A percentile compares a stretch with the other conserved stretches of the same genome.
Conservation (phyloP, 2,797 vertebrate species). For the Protonibea diacanthus region DNA sequence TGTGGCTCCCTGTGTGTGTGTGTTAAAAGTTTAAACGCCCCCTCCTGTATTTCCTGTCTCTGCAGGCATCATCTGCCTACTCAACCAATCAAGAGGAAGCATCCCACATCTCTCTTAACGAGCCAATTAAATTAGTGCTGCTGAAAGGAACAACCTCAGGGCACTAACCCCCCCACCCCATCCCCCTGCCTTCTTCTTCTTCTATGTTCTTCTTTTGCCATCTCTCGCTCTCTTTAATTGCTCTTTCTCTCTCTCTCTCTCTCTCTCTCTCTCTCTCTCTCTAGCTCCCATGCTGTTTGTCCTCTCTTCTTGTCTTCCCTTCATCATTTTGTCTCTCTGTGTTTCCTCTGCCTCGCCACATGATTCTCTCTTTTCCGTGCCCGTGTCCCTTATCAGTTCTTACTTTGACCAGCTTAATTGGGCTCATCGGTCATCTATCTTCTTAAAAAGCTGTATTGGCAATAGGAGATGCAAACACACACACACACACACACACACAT, state of each 20-base stretch:
- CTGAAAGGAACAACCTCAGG: conserved; percentile 66
- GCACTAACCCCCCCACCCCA: conserved; percentile 13
- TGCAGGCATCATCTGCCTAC: conserved; percentile 66
- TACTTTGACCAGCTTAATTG: conserved; percentile 30
- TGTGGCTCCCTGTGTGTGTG: background rate
- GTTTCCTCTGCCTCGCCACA: background rate
- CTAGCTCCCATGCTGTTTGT: background rate
- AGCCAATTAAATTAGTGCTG: conserved; percentile 78
- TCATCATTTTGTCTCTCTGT: conserved; percentile 5
- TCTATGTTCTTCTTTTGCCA: background rate
- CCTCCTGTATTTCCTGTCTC: conserved; percentile 57
- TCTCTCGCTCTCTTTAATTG: conserved; percentile 22
- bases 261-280: conserved; percentile 5
- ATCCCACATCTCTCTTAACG: conserved; percentile 67
- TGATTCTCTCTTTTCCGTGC: conserved; percentile 2
- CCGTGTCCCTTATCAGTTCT: conserved; percentile 8
- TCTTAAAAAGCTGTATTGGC: conserved; percentile 38
- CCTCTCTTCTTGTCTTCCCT: background rate
- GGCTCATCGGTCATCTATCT: conserved; percentile 27
- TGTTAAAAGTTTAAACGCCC: conserved; percentile 51
- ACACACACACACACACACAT: background rate
- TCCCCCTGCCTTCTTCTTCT: background rate
- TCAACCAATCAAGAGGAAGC: conserved; percentile 77
- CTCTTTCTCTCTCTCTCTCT: background rate
- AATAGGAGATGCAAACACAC: background rate